Conservation (phyloP, 2,888 invertebrate species). For the Crioceris asparagi region DNA sequence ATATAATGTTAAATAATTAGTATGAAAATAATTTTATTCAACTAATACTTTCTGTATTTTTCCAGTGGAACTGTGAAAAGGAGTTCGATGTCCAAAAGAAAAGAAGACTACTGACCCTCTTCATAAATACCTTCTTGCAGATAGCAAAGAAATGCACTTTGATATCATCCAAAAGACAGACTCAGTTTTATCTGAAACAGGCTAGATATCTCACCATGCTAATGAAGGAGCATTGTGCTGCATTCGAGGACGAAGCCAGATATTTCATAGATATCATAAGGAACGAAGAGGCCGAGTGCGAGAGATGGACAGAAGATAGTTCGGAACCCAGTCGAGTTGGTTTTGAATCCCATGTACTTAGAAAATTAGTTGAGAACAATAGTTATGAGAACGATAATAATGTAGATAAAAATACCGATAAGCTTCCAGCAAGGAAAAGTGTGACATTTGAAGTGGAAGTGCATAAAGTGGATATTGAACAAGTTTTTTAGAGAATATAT, state of each 20-base stretch:
- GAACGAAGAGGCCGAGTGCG: slow-evolving; percentile 37
- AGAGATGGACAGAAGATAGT: too few species aligned
- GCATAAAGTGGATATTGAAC: too few species aligned
- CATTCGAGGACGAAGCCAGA: slow-evolving; percentile 42
- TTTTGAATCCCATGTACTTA: too few species aligned
- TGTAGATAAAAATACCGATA: too few species aligned
- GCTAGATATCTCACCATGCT: slow-evolving; percentile 54
- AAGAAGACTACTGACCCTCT: slow-evolving; percentile 55
- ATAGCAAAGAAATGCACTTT: slow-evolving; percentile 56
- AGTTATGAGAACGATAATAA: too few species aligned
- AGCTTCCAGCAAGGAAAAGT: too few species aligned
- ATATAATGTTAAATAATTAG: neutral
- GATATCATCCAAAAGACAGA: slow-evolving; percentile 50
- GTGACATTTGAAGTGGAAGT: too few species aligned
- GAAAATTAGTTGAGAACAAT: too few species aligned
- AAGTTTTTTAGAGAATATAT: too few species aligned
- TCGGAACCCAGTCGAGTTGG: too few species aligned
- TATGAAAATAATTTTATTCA: neutral
- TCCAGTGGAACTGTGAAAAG: slow-evolving; percentile 31
- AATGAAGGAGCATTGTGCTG: slow-evolving; percentile 44
- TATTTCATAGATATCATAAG: slow-evolving; percentile 47
- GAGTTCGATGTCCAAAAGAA: slow-evolving; percentile 47
- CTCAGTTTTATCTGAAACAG: slow-evolving; percentile 59
- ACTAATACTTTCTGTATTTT: neutral
- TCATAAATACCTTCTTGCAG: slow-evolving; percentile 60